Conservation (phyloP, 1,140 invertebrate species). For the Cydia amplana region DNA sequence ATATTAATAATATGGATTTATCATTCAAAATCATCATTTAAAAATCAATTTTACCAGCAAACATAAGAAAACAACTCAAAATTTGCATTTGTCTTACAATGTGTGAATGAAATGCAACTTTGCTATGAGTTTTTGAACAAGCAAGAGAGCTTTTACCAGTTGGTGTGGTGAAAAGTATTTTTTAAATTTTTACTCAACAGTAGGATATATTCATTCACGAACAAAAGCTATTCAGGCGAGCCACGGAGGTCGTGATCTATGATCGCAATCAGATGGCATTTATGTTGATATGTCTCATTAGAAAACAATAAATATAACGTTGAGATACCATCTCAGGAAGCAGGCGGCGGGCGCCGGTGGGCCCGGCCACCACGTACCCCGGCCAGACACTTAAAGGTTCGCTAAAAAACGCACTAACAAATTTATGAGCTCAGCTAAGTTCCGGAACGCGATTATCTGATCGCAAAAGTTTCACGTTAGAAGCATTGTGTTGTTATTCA, state of each 20-base stretch:
- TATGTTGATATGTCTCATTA: conserved; percentile 19
- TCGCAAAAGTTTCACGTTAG: not conserved
- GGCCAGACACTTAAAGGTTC: conserved; percentile 21
- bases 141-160: no score
- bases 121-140: no score
- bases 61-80: no score
- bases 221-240: not conserved
- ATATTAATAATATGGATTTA: no score
- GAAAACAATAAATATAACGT: conserved; percentile 29
- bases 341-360: not conserved
- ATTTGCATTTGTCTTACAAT: no score
- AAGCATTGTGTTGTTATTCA: not conserved
- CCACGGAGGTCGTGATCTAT: conserved; percentile 12
- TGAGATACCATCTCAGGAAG: conserved; percentile 25
- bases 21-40: no score
- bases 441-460: conserved; percentile 16
- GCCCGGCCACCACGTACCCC: not conserved
- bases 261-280: conserved; percentile 20
- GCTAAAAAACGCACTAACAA: conserved; percentile 25
- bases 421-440: conserved; percentile 24
- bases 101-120: no score
- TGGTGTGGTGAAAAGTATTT: no score
- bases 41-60: no score
- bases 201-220: not conserved
- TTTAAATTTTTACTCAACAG: no score